Conservation (phyloP, 2,113 vertebrate genomes). For the Pelecanoides urinatrix region DNA sequence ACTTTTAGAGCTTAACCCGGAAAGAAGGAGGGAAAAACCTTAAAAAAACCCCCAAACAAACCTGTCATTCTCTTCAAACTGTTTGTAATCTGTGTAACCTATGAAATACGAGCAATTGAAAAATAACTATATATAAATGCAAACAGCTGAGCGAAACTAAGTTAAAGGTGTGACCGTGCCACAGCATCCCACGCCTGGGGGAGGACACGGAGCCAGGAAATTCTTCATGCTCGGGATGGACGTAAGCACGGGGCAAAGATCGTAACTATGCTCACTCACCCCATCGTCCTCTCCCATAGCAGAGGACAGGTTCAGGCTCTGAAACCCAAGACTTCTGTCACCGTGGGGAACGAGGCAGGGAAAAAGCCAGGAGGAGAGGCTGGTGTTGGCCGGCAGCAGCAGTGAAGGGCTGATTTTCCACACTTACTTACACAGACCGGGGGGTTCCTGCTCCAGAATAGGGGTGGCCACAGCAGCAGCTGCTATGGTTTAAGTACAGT, state of each 20-base stretch:
- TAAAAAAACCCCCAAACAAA: background rate
- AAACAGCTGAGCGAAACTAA: background rate
- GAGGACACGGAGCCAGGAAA: background rate
- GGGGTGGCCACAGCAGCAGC: background rate
- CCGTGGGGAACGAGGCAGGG: background rate
- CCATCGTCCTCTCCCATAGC: background rate
- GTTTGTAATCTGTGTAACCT: background rate
- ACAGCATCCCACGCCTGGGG: background rate
- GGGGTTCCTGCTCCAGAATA: background rate
- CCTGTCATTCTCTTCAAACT: background rate
- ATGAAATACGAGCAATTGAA: background rate
- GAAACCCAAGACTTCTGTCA: background rate
- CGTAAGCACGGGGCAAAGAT: background rate
- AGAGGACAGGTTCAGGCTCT: background rate
- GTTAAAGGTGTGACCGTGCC: background rate
- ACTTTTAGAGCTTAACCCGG: background rate
- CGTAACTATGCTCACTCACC: background rate
- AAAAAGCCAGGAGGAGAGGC: background rate
- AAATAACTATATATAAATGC: background rate
- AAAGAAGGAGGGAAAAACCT: background rate
- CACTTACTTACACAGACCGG: background rate
- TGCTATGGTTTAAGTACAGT: background rate
- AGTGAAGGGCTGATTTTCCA: background rate
- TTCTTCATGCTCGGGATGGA: background rate
- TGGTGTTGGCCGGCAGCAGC: background rate